Percentiles rank a stretch among this genome's conserved stretches.
These are phyloP conservation scores for Hippocampus kuda DNA, from an alignment of 2,797 vertebrate genomes.

Conservation along the genomic window DNA sequence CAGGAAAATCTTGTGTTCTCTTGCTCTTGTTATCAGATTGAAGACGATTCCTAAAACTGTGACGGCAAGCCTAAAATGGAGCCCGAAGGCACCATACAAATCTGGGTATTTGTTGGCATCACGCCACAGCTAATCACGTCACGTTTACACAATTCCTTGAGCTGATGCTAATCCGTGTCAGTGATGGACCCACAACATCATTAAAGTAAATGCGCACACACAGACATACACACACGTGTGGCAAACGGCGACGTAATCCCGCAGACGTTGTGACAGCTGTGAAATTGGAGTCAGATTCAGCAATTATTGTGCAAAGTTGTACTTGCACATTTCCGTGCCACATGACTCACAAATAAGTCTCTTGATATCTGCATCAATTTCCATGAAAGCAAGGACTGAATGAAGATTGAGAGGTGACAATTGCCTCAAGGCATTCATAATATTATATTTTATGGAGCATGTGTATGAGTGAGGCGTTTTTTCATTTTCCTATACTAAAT, in stretches of 20 bases:
- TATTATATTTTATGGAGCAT: background rate
- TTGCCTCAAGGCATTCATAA: background rate
- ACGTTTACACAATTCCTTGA: background rate
- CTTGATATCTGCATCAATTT: conserved; percentile 52
- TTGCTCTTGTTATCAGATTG: conserved; percentile 6
- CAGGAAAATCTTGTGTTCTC: conserved; percentile 14
- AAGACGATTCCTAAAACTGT: conserved; percentile 13
- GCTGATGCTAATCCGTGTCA: conserved; percentile 1
- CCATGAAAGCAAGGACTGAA: conserved; percentile 19
- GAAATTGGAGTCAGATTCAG: conserved; percentile 29
- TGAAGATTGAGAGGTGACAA: background rate
- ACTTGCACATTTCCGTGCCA: background rate
- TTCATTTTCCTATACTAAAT: too few relatives aligned
- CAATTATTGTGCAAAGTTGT: conserved; percentile 33
- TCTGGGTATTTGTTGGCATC: conserved; percentile 9
- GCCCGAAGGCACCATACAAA: conserved; percentile 8
- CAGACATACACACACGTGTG: conserved; percentile 6
- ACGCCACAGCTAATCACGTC: conserved; percentile 8
- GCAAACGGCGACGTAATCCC: conserved; percentile 38
- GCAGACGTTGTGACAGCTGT: conserved; percentile 29
- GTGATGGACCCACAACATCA: background rate
- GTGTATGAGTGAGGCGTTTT: too few relatives aligned
- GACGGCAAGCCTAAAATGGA: conserved; percentile 8
- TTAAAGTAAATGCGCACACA: background rate
- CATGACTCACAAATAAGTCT: conserved; percentile 43